These are phyloP conservation scores for Turnix velox DNA, from an alignment of 2,113 vertebrate species.

Conservation along the genomic window DNA sequence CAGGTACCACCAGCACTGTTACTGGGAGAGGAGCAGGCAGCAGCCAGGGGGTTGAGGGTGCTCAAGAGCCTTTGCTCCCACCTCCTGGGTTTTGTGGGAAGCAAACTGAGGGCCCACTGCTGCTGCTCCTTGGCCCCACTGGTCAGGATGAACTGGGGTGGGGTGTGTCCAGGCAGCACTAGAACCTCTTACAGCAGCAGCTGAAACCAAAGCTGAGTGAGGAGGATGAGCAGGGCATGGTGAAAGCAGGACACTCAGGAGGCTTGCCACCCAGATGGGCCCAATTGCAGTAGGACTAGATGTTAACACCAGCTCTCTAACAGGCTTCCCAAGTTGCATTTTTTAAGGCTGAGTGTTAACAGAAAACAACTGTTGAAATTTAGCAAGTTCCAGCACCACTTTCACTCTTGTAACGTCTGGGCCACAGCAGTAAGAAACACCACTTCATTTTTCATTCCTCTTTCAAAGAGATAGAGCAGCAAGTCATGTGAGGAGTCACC, in stretches of 20 bases:
- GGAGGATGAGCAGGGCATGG: not conserved
- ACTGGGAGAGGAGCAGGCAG: not conserved
- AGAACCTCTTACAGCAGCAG: not conserved
- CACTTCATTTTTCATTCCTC: slow-evolving; percentile 1
- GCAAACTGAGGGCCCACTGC: not conserved
- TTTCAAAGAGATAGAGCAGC: not conserved
- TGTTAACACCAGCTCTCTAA: slow-evolving; percentile 10
- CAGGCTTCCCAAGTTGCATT: slow-evolving; percentile 11
- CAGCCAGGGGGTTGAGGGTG: not conserved
- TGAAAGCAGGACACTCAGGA: not conserved
- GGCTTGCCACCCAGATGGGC: not conserved
- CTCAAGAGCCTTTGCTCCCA: not conserved
- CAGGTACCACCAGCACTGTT: too few relatives aligned
- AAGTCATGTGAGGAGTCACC: not conserved
- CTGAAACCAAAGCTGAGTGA: not conserved
- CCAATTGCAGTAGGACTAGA: not conserved
- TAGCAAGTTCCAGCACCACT: slow-evolving; percentile 24
- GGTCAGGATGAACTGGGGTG: not conserved
- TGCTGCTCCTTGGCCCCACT: not conserved
- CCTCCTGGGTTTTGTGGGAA: accelerated
- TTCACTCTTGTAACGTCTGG: not conserved
- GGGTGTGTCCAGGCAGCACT: not conserved
- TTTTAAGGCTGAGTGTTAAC: slow-evolving; percentile 31
- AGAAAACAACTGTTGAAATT: slow-evolving; percentile 52
- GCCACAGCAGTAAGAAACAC: not conserved